These are phyloP conservation scores for Bombycilla garrulus DNA, from an alignment of 2,113 vertebrate genomes.

Conservation along the genomic window DNA sequence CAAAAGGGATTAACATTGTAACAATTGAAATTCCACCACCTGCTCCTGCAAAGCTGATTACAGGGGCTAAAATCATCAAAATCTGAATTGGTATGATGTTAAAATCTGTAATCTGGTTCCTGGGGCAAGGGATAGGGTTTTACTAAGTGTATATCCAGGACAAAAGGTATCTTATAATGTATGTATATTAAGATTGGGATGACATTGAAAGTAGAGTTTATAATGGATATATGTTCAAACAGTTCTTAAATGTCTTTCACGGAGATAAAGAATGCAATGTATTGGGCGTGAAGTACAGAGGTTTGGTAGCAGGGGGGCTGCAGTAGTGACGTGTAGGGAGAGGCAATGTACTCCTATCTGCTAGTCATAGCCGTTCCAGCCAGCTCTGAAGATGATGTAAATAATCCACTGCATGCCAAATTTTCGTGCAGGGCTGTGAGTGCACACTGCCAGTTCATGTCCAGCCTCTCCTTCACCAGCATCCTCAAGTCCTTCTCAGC, in stretches of 20 bases:
- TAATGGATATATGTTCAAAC: neutral
- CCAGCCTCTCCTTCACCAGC: neutral
- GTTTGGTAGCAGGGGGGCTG: neutral
- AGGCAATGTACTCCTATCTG: neutral
- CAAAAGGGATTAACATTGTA: neutral
- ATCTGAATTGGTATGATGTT: neutral
- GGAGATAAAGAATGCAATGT: neutral
- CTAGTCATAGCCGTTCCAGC: neutral
- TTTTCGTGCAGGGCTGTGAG: neutral
- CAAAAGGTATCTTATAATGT: neutral
- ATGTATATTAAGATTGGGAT: neutral
- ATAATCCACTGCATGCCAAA: neutral
- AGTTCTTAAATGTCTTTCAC: neutral
- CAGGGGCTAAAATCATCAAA: neutral
- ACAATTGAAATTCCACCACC: neutral
- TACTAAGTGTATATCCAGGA: neutral
- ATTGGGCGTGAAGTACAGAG: neutral
- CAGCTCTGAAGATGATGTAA: neutral
- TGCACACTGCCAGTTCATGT: neutral
- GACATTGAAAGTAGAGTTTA: neutral
- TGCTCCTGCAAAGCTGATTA: neutral
- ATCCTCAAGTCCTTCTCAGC: neutral
- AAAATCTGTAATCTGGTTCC: neutral
- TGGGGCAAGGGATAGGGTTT: neutral
- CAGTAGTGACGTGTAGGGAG: neutral